A percentile compares a stretch with the other conserved stretches of the same genome.
Evolutionary conservation across 2,888 invertebrate genomes (phyloP).

Genomic region (Alloscopus bannaensis): DNA sequence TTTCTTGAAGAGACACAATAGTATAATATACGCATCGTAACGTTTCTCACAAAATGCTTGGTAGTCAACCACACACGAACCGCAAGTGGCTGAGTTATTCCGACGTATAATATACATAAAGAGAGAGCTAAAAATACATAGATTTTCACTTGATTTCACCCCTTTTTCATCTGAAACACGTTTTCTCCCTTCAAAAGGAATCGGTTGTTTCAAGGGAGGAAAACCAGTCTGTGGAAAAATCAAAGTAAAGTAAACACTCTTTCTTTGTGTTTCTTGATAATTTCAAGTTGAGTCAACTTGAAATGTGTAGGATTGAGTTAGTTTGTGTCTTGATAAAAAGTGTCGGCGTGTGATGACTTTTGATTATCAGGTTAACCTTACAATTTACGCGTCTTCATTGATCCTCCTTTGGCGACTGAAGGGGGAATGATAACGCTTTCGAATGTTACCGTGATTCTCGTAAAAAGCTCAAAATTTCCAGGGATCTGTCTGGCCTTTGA

Average conservation of each 20-base stretch:
- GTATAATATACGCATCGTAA: too few relatives aligned
- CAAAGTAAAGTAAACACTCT: not conserved
- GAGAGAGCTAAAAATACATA: not conserved
- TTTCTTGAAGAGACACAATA: too few relatives aligned
- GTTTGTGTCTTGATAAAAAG: slow-evolving; percentile 11
- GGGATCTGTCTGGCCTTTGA: too few relatives aligned
- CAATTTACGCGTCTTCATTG: slow-evolving; percentile 17
- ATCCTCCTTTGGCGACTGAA: slow-evolving; percentile 25
- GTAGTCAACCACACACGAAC: too few relatives aligned
- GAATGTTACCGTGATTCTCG: too few relatives aligned
- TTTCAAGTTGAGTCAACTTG: too few relatives aligned
- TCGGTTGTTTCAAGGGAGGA: not conserved
- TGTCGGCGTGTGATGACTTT: slow-evolving; percentile 17
- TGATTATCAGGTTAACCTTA: slow-evolving; percentile 17
- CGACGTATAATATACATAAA: too few relatives aligned
- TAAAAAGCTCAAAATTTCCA: too few relatives aligned
- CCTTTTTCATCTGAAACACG: not conserved
- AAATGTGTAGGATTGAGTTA: not conserved
- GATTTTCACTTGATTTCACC: slow-evolving; percentile 38
- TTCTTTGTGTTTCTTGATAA: too few relatives aligned
- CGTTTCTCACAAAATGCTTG: too few relatives aligned
- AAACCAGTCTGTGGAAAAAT: not conserved
- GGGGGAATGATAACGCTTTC: not conserved
- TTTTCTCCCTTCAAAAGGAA: not conserved
- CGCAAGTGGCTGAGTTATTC: too few relatives aligned